phyloP scores from a whole-genome alignment of 2,888 invertebrate species.

The Siphlonurus alternatus region DNA sequence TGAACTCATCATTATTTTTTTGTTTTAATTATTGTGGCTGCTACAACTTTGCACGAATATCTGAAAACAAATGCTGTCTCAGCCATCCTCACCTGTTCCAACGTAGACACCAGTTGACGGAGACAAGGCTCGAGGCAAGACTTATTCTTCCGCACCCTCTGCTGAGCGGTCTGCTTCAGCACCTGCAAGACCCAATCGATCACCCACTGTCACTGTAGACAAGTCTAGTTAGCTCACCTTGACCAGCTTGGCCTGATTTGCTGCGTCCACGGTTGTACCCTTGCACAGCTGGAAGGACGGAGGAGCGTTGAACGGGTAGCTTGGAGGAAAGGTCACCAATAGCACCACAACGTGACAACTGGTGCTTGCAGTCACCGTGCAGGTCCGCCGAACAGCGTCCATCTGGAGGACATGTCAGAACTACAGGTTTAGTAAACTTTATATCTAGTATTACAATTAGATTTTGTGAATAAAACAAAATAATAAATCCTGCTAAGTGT shows the following conservation, averaged over 20 bases:
- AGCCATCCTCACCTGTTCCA: slow-evolving; percentile 37
- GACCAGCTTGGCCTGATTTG: slow-evolving; percentile 51
- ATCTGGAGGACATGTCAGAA: slow-evolving; percentile 28
- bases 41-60: too few relatives aligned
- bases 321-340: slow-evolving; percentile 50
- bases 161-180: slow-evolving; percentile 61
- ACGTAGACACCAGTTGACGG: slow-evolving; percentile 44
- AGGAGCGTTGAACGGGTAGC: slow-evolving; percentile 51
- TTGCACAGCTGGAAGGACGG: slow-evolving; percentile 47
- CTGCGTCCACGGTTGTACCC: slow-evolving; percentile 50
- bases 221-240: slow-evolving; percentile 32
- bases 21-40: too few relatives aligned
- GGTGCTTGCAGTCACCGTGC: slow-evolving; percentile 36
- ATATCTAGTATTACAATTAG: too few relatives aligned
- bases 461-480: too few relatives aligned
- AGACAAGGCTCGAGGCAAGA: slow-evolving; percentile 80
- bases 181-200: slow-evolving; percentile 23
- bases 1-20: too few relatives aligned
- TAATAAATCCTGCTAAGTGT: too few relatives aligned
- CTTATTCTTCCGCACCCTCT: slow-evolving; percentile 67
- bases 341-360: slow-evolving; percentile 36
- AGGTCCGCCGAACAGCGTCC: slow-evolving; percentile 38
- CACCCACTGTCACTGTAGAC: background rate
- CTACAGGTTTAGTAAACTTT: too few relatives aligned
- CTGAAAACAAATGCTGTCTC: too few relatives aligned